These are phyloP conservation scores for Amphimallon solstitiale DNA, from an alignment of 2,888 invertebrate genomes.

Conservation along the genomic window DNA sequence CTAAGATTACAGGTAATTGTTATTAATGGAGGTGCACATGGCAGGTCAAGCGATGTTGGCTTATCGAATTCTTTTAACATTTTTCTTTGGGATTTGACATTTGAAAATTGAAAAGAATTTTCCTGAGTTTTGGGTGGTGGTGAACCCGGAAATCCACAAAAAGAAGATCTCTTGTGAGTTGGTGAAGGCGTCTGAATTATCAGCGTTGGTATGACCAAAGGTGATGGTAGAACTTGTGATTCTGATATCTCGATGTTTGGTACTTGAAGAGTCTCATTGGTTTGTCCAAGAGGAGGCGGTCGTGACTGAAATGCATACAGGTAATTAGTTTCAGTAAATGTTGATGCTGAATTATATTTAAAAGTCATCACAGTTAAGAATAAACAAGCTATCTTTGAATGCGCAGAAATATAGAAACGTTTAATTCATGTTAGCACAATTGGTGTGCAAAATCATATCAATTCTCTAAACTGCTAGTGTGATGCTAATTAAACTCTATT, in stretches of 20 bases:
- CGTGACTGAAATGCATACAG: slow-evolving; percentile 63
- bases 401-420: too few species aligned
- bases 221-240: slow-evolving; percentile 59
- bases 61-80: slow-evolving; percentile 73
- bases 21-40: slow-evolving; percentile 74
- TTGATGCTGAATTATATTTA: neutral
- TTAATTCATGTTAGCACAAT: too few species aligned
- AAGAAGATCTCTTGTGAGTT: slow-evolving; percentile 66
- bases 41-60: slow-evolving; percentile 70
- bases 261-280: slow-evolving; percentile 53
- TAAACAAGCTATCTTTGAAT: too few species aligned
- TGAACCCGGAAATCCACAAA: slow-evolving; percentile 66
- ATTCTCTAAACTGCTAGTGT: too few species aligned
- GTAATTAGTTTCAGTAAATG: neutral
- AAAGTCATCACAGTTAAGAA: neutral
- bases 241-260: slow-evolving; percentile 56
- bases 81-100: slow-evolving; percentile 57
- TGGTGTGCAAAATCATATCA: too few species aligned
- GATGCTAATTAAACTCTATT: too few species aligned
- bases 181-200: slow-evolving; percentile 77
- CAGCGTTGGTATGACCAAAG: slow-evolving; percentile 72
- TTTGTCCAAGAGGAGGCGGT: slow-evolving; percentile 63
- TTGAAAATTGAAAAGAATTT: slow-evolving; percentile 54
- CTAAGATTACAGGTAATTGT: slow-evolving; percentile 81
- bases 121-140: slow-evolving; percentile 67